A percentile compares a stretch with the other conserved stretches of the same genome.
These are phyloP conservation scores for Hybognathus amarus DNA, from an alignment of 2,797 vertebrate species.

Conservation along the genomic window DNA sequence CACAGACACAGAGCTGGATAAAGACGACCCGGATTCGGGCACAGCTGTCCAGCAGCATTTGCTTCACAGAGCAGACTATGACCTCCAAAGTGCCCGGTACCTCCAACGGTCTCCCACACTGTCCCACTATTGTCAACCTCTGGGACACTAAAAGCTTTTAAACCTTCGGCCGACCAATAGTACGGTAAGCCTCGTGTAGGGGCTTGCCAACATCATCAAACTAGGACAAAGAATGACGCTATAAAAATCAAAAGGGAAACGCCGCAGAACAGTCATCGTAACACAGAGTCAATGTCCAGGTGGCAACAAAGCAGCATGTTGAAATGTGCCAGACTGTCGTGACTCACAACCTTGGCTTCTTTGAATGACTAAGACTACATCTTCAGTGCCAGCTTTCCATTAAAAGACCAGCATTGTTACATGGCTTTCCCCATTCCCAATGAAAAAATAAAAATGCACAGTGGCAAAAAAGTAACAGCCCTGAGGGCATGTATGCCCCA, in stretches of 20 bases:
- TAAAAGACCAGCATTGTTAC: conserved; percentile 68
- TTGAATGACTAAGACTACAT: conserved; percentile 54
- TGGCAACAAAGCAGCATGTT: conserved; percentile 55
- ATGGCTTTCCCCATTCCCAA: conserved; percentile 58
- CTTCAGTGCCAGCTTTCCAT: conserved; percentile 46
- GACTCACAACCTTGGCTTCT: conserved; percentile 60
- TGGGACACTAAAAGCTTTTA: conserved; percentile 34
- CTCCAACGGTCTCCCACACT: conserved; percentile 46
- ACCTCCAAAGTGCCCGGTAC: conserved; percentile 45
- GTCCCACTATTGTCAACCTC: conserved; percentile 37
- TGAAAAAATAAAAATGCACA: conserved; percentile 62
- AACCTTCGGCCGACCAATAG: conserved; percentile 8
- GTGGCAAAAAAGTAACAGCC: conserved; percentile 59
- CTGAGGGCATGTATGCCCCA: conserved; percentile 60
- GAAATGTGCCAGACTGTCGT: conserved; percentile 30
- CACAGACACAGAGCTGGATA: conserved; percentile 68
- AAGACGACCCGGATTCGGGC: conserved; percentile 68
- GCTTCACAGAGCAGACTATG: conserved; percentile 59
- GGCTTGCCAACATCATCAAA: conserved; percentile 41
- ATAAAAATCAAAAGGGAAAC: background rate
- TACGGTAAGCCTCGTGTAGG: conserved; percentile 28
- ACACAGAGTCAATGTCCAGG: conserved; percentile 16
- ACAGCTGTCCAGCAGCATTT: conserved; percentile 63
- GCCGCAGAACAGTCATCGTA: conserved; percentile 1
- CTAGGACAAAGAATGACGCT: background rate